Base-by-base conservation (phyloP, 2,113 vertebrate species). In the Willisornis vidua region DNA sequence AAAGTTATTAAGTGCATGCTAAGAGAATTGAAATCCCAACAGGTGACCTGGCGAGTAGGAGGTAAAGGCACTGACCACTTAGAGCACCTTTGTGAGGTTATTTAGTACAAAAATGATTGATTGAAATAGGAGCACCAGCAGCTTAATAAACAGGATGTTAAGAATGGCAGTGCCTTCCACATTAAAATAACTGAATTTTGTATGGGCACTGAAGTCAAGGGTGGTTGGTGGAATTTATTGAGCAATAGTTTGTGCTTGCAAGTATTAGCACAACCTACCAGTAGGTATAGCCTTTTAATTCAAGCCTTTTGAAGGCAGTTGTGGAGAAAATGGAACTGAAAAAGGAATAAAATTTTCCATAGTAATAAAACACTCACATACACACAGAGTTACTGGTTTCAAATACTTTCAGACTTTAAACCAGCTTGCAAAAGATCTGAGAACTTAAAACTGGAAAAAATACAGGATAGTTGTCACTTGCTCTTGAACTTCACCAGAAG, bases 111-210 rank as follows among this genome's bases (percentile, higher is more conserved):
- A 68, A 81, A 61, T 63, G 48, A n/a, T 63, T 57, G 63, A 65
- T n/a, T 74, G 48, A 52, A 94, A 28, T 18, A 31, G 45, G 25
- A 89, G 18, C 25, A 81, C 89, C 79, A 84, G 83, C 68, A 84
- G 33, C 13, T 70, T 58, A 78, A 94, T 90, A 88, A 95, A 52
- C 55, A 78, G 66, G 68, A 72, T 93, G 49, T 87, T 90, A 46
- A 81, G 37, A 63, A 52, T 52, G 54, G n/a, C 49, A 70, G 7
- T 90, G 61, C 35, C n/a, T 92, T 86, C 39, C 67, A 26, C 73
- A 92, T 95, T 18, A 76, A 59, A 93, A 89, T 78, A 85, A 72
- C 65, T 74, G 37, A 75, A 59, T 92, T 90, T 87, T 24, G 10
- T 48, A 15, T n/a, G 55, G 46, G 29, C 14, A 8, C 41, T 68